These are phyloP conservation scores for Cheiracanthium punctorium DNA, from an alignment of 2,888 invertebrate species.

Conservation along the genomic window DNA sequence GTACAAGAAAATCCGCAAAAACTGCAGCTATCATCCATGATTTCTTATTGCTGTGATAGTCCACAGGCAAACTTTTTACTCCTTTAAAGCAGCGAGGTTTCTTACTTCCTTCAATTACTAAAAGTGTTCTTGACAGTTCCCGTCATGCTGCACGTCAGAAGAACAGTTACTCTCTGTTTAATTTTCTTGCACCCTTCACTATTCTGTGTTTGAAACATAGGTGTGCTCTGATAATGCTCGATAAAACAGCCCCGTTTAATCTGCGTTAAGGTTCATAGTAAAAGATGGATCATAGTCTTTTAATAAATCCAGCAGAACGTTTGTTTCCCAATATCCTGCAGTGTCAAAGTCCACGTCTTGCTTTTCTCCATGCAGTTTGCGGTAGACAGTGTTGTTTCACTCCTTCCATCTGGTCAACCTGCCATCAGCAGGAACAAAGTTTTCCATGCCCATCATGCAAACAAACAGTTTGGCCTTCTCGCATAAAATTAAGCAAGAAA, in stretches of 20 bases:
- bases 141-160: not conserved
- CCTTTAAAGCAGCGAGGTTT: not conserved
- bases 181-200: not conserved
- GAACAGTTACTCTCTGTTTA: not conserved
- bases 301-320: not conserved
- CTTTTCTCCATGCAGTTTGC: not conserved
- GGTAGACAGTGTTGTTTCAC: not conserved
- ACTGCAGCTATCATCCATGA: not conserved
- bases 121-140: not conserved
- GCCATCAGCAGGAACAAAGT: no score
- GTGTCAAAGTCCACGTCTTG: not conserved
- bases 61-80: not conserved
- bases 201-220: not conserved
- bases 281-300: not conserved
- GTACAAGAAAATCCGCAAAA: not conserved
- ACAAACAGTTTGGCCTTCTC: no score
- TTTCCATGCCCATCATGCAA: no score
- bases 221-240: no score
- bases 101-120: not conserved
- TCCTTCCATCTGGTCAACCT: not conserved
- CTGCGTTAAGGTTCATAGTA: not conserved
- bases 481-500: no score
- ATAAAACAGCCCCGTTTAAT: not conserved
- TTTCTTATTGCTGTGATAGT: not conserved
- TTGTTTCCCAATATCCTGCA: not conserved